Evolutionary conservation across 2,113 vertebrate genomes (phyloP), one percentile per base, ranked within the genome.

Genomic region (Solenodon paradoxus): DNA sequence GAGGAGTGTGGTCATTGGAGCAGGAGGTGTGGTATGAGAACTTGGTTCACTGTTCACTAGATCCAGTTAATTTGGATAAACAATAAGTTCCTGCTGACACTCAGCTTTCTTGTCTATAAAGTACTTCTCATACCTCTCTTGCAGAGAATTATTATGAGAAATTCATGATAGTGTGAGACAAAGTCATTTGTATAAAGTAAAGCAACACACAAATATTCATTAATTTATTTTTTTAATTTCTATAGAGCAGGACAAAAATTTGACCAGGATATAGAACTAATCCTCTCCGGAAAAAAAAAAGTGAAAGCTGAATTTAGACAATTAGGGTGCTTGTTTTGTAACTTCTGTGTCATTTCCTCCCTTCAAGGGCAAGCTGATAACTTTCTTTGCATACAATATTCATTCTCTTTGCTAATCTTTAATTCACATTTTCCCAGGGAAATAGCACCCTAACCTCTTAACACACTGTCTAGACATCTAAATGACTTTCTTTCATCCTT

Each of bases 401-500:
- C 13, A 79, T 63, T 82, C 20, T 61, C 32, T 77, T 84, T 85
- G 59, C 30, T 59, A 71, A 81, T 45, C 17, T 92, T 94, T 74
- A 93, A 89, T 94, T 95, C 51, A 83, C 45, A 89, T 92, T 96
- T 55, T 95, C 15, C 83, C 51, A 95, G 28, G 20, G 38, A 88
- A 80, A 88, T 1, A 13, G n/a, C 32, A 32, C 69, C 17, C 38
- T 93, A 82, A 95, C 83, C 75, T 95, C 75, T 95, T 90, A 93
- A 77, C 49, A 89, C 79, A 93, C 49, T 92, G 49, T 93, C 45
- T 97, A 86, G 86, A 96, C 68, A 95, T 75, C 26, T 86, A 87
- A 92, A 95, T 89, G 83, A 93, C 74, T 79, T 94, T 93, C 64
- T 92, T 94, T 82, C 38, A 93, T 71, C 78, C 74, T 95, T 93